Percentiles rank a stretch among this genome's conserved stretches.
These are phyloP conservation scores for Holotrichia oblita DNA, from an alignment of 1,140 invertebrate species.

Conservation along the genomic window DNA sequence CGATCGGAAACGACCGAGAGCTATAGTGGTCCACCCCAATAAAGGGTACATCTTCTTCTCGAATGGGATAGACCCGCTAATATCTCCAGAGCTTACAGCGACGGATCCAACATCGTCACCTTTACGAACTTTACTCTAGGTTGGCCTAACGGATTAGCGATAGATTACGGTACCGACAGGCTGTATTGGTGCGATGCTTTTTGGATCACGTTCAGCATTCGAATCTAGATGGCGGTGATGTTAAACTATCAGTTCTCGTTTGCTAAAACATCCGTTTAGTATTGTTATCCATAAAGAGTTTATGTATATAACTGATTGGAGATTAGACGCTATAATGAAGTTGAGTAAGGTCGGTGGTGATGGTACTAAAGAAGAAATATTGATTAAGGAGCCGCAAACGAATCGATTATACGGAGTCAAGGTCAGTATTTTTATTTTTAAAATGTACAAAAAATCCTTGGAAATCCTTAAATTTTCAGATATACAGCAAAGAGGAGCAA, in stretches of 20 bases:
- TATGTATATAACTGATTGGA: slow-evolving; percentile 98
- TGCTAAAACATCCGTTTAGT: no score
- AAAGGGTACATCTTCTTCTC: slow-evolving; percentile 94
- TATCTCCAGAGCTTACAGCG: slow-evolving; percentile 89
- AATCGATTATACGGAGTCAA: no score
- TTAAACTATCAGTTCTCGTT: no score
- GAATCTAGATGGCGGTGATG: slow-evolving; percentile 92
- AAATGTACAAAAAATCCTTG: no score
- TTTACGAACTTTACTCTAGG: slow-evolving; percentile 94
- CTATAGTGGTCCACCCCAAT: slow-evolving; percentile 96
- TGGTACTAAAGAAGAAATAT: no score
- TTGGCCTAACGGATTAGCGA: slow-evolving; percentile 95
- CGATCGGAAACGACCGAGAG: slow-evolving; percentile 90
- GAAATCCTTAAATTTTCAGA: no score
- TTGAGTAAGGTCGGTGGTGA: no score
- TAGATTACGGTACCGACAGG: slow-evolving; percentile 87
- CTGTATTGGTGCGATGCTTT: slow-evolving; percentile 97
- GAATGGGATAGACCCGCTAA: slow-evolving; percentile 96
- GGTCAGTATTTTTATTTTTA: no score
- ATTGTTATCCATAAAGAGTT: slow-evolving; percentile 93
- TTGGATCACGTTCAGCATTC: slow-evolving; percentile 96
- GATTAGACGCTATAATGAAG: no score
- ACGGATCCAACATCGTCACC: slow-evolving; percentile 85
- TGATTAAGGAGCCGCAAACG: no score
- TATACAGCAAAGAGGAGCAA: no score